These are phyloP conservation scores for Willowsia nigromaculata DNA, from an alignment of 2,888 invertebrate species.

Conservation along the genomic window DNA sequence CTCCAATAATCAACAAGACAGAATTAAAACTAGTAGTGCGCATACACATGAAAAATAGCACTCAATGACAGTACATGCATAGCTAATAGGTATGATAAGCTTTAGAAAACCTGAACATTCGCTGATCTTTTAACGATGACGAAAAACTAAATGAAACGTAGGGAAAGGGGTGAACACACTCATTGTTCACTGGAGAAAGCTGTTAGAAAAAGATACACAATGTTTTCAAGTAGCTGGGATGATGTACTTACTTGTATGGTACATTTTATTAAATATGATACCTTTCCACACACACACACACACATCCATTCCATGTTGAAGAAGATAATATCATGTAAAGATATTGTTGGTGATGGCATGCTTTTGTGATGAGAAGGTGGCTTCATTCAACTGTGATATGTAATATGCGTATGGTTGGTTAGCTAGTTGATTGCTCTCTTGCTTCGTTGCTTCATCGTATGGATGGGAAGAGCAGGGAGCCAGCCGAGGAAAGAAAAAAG, in stretches of 20 bases:
- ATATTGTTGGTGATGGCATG: not conserved
- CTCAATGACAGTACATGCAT: not conserved
- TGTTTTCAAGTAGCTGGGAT: no score
- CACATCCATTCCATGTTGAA: not conserved
- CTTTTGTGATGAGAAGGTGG: slow-evolving; percentile 44
- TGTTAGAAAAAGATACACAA: no score
- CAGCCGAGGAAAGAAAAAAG: not conserved
- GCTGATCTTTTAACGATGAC: not conserved
- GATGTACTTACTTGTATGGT: no score
- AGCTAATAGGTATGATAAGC: not conserved
- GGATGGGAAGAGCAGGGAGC: not conserved
- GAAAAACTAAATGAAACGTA: not conserved
- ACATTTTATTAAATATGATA: not conserved
- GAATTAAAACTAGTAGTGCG: no score
- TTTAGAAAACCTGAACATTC: not conserved
- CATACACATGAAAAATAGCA: not conserved
- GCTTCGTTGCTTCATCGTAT: slow-evolving; percentile 44
- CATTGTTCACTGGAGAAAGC: no score
- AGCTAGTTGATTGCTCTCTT: slow-evolving; percentile 69
- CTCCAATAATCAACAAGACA: no score
- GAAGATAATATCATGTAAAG: not conserved
- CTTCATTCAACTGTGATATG: slow-evolving; percentile 70
- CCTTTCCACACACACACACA: not conserved
- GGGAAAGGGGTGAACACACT: no score
- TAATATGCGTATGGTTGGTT: slow-evolving; percentile 70